Conservation (phyloP, 2,888 invertebrate genomes). For the Campoplex capitator region DNA sequence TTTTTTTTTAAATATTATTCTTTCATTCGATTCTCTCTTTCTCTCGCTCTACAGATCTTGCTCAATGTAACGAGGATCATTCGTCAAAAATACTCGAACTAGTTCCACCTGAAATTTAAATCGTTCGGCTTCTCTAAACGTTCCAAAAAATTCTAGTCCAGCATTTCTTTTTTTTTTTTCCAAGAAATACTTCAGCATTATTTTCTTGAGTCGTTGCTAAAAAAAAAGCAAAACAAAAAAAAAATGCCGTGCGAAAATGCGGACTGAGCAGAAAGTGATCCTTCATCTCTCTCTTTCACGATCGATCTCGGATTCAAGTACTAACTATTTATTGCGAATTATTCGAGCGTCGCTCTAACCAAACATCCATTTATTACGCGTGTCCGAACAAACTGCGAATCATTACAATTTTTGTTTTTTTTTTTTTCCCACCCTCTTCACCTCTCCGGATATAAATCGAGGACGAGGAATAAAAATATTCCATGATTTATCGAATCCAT, state of each 20-base stretch:
- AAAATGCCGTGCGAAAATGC: constrained; percentile 10
- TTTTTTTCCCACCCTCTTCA: background rate
- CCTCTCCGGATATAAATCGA: background rate
- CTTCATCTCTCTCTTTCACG: constrained; percentile 51
- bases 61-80: constrained; percentile 70
- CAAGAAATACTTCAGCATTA: constrained; percentile 47
- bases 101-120: constrained; percentile 52
- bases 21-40: constrained; percentile 45
- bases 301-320: constrained; percentile 43
- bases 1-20: background rate
- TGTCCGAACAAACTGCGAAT: background rate
- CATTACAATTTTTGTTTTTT: background rate
- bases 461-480: constrained; percentile 19
- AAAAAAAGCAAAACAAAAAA: background rate
- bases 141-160: constrained; percentile 29
- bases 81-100: constrained; percentile 65
- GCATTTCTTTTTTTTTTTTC: constrained; percentile 19
- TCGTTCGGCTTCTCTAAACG: constrained; percentile 39
- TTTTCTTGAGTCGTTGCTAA: constrained; percentile 15
- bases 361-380: constrained; percentile 54
- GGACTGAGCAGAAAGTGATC: constrained; percentile 39
- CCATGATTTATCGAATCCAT: background rate
- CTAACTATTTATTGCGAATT: constrained; percentile 53
- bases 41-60: constrained; percentile 67
- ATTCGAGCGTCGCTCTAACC: constrained; percentile 43